Conservation (phyloP, 2,888 invertebrate species). For the Leptopilina myrica region DNA sequence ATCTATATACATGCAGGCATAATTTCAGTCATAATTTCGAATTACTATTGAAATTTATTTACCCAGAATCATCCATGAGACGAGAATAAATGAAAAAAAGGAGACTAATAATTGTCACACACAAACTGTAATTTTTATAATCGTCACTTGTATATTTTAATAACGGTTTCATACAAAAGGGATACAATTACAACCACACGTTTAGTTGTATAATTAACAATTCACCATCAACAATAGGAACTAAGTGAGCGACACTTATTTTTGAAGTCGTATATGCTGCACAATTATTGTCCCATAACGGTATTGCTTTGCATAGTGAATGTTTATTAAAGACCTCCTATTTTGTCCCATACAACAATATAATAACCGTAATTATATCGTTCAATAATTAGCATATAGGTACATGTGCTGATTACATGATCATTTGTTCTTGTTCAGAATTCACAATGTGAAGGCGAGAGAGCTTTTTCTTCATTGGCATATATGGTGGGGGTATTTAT, state of each 20-base stretch:
- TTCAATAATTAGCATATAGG: constrained; percentile 28
- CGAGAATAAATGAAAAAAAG: neutral
- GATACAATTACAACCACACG: constrained; percentile 16
- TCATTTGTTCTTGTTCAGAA: constrained; percentile 42
- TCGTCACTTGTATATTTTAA: neutral
- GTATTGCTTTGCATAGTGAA: constrained; percentile 15
- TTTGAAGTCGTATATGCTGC: neutral
- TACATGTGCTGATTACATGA: constrained; percentile 54
- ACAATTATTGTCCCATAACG: neutral
- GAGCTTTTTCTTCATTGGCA: neutral
- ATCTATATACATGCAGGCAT: neutral
- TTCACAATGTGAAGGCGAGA: neutral
- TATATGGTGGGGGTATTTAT: neutral
- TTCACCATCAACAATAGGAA: constrained; percentile 2
- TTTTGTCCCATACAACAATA: constrained; percentile 5
- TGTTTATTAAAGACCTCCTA: constrained; percentile 8
- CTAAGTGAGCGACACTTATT: constrained; percentile 12
- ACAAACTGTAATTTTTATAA: neutral
- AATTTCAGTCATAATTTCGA: neutral
- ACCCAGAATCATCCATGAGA: no score
- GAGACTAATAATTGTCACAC: neutral
- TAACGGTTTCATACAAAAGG: no score
- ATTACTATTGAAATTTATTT: no score
- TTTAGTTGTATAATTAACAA: constrained; percentile 1
- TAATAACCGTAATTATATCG: constrained; percentile 25